These are phyloP conservation scores for Acanthaster planci DNA, from an alignment of 35 echinoderm and acorn worm species.

Conservation along the genomic window DNA sequence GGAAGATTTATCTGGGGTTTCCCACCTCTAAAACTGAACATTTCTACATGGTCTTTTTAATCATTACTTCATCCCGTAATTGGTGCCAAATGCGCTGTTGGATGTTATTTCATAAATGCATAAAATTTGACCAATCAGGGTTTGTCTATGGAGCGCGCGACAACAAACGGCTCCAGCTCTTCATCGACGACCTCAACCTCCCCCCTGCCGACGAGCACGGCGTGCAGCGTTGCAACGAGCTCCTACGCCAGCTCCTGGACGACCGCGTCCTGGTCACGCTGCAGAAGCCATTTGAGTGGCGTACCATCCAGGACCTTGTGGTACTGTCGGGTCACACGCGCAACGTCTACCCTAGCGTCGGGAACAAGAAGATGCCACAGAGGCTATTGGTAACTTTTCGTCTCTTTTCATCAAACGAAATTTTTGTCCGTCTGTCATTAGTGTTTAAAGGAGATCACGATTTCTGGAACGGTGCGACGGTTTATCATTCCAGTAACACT, in stretches of 20 bases:
- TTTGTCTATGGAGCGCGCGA: slow-evolving; percentile 98
- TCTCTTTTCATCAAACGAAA: too few relatives aligned
- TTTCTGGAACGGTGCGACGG: too few relatives aligned
- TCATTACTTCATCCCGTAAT: too few relatives aligned
- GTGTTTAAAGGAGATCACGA: too few relatives aligned
- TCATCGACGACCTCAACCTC: slow-evolving; percentile 96
- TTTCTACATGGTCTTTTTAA: too few relatives aligned
- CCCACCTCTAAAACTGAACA: too few relatives aligned
- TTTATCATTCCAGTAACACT: too few relatives aligned
- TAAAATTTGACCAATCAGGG: slow-evolving; percentile 41
- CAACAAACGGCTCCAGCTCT: slow-evolving; percentile 95
- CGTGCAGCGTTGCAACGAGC: slow-evolving; percentile 82
- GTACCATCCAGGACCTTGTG: slow-evolving; percentile 87
- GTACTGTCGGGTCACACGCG: slow-evolving; percentile 66
- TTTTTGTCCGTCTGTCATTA: not conserved
- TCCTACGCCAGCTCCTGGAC: slow-evolving; percentile 88
- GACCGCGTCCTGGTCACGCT: slow-evolving; percentile 80
- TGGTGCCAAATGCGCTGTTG: not conserved
- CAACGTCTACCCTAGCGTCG: slow-evolving; percentile 68
- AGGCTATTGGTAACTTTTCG: slow-evolving; percentile 75
- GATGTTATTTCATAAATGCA: not conserved
- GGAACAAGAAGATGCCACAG: slow-evolving; percentile 60
- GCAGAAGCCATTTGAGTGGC: slow-evolving; percentile 98
- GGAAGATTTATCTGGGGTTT: too few relatives aligned
- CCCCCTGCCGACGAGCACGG: slow-evolving; percentile 85